Conservation (phyloP, 2,888 invertebrate species). For the Scelioninae gen. 2 region DNA sequence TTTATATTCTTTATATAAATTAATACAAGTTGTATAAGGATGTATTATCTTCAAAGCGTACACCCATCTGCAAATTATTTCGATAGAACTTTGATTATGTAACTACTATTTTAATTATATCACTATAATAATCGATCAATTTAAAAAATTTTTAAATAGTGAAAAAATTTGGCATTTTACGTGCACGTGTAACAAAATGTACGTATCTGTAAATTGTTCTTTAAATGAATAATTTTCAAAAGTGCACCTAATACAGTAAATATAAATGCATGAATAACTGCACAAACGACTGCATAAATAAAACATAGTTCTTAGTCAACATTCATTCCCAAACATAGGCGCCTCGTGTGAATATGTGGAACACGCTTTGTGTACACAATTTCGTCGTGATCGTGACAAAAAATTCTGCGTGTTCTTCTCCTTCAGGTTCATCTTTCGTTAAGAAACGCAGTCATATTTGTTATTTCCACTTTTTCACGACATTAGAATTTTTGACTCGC, state of each 20-base stretch:
- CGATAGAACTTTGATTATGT: too few species aligned
- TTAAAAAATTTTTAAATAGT: too few species aligned
- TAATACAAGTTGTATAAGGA: too few species aligned
- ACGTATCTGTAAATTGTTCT: neutral
- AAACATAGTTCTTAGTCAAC: constrained; percentile 16
- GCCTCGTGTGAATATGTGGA: constrained; percentile 15
- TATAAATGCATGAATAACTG: constrained; percentile 32
- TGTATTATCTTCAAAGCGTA: too few species aligned
- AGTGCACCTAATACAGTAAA: constrained; percentile 12
- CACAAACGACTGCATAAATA: constrained; percentile 33
- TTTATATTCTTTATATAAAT: too few species aligned
- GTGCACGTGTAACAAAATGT: too few species aligned
- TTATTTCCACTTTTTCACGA: constrained; percentile 12
- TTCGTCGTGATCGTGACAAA: constrained; percentile 20
- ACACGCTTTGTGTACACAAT: constrained; percentile 13
- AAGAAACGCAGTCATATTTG: constrained; percentile 1
- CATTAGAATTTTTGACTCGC: constrained; percentile 33
- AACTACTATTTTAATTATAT: too few species aligned
- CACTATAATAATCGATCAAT: too few species aligned
- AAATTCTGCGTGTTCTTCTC: neutral
- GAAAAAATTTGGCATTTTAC: too few species aligned
- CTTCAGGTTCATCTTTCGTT: constrained; percentile 29
- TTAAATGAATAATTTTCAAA: constrained; percentile 22
- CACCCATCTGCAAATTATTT: too few species aligned
- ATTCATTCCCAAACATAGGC: constrained; percentile 27